These are phyloP conservation scores for Pseudomyrmex sp. DNA, from an alignment of 1,140 invertebrate species.

Conservation along the genomic window DNA sequence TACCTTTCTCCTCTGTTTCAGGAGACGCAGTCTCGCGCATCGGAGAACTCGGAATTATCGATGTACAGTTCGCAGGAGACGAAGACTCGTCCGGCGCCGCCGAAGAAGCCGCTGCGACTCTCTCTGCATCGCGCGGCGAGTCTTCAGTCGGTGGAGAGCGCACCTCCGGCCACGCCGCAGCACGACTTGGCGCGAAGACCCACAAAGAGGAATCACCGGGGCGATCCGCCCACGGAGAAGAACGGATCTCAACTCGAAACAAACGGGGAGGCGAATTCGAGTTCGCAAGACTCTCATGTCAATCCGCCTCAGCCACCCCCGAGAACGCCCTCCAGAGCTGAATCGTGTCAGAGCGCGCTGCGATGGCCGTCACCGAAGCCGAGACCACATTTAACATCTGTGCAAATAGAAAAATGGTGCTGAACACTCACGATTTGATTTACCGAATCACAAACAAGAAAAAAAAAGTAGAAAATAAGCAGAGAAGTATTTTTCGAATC, in stretches of 20 bases:
- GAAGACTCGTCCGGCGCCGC: slow-evolving; percentile 89
- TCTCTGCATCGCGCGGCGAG: slow-evolving; percentile 93
- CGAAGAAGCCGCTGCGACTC: slow-evolving; percentile 92
- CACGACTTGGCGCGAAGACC: slow-evolving; percentile 82
- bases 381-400: slow-evolving; percentile 77
- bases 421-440: slow-evolving; percentile 61
- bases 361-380: slow-evolving; percentile 83
- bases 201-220: slow-evolving; percentile 86
- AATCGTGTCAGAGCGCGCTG: slow-evolving; percentile 84
- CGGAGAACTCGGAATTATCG: slow-evolving; percentile 76
- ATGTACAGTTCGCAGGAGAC: slow-evolving; percentile 75
- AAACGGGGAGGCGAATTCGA: slow-evolving; percentile 52
- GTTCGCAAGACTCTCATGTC: slow-evolving; percentile 64
- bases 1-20: slow-evolving; percentile 42
- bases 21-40: slow-evolving; percentile 77
- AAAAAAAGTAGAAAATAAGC: background rate
- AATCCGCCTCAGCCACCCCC: slow-evolving; percentile 77
- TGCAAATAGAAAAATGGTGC: slow-evolving; percentile 83
- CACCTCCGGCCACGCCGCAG: slow-evolving; percentile 73
- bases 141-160: slow-evolving; percentile 90
- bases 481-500: background rate
- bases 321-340: slow-evolving; percentile 82
- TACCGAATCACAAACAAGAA: background rate
- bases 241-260: slow-evolving; percentile 56
- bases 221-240: slow-evolving; percentile 83